phyloP scores from a whole-genome alignment of 2,797 vertebrate species.

The Chaunax sp. region DNA sequence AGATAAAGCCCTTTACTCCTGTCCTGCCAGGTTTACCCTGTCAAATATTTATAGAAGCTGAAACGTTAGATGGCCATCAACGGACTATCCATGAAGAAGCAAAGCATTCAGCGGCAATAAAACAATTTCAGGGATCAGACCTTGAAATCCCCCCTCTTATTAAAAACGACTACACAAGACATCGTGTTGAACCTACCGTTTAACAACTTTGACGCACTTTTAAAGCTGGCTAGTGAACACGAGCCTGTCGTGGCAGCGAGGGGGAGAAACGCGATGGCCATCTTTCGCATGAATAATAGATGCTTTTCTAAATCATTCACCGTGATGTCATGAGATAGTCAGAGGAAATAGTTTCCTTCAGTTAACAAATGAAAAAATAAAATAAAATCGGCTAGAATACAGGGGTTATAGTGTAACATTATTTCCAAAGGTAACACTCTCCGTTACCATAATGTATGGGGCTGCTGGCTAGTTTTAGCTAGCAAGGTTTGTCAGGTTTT shows the following conservation, averaged over 20 bases:
- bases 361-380: not conserved
- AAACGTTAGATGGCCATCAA: conserved; percentile 78
- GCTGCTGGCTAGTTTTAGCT: conserved; percentile 53
- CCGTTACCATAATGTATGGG: conserved; percentile 20
- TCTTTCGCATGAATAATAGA: conserved; percentile 48
- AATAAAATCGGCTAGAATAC: not conserved
- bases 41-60: conserved; percentile 85
- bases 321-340: conserved; percentile 36
- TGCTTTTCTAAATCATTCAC: conserved; percentile 62
- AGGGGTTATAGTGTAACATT: not conserved
- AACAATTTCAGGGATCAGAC: conserved; percentile 17
- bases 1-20: conserved; percentile 67
- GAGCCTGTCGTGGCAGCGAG: conserved; percentile 29
- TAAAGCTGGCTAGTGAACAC: conserved; percentile 31
- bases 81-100: conserved; percentile 53
- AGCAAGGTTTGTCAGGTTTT: conserved; percentile 31
- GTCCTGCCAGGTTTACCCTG: conserved; percentile 72
- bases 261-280: conserved; percentile 33
- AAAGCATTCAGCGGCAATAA: conserved; percentile 10
- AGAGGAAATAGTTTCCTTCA: not conserved
- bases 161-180: conserved; percentile 2
- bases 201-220: conserved; percentile 43
- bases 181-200: not conserved
- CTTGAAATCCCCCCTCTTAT: not conserved
- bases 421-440: not conserved